Conservation (phyloP, 2,113 vertebrate species). For the Addax nasomaculatus region DNA sequence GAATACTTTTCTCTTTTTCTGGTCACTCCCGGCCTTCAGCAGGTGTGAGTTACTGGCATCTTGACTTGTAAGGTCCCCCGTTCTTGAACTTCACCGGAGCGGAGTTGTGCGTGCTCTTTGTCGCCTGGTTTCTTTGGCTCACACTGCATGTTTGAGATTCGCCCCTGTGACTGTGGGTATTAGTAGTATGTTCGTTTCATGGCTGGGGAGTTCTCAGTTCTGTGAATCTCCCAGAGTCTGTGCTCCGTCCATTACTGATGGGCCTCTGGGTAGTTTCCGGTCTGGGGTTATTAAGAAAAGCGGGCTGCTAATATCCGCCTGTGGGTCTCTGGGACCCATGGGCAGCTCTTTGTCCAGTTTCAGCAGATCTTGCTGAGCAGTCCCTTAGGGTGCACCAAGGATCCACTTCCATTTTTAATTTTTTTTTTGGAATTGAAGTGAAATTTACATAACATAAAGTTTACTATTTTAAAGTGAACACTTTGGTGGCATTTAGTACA, state of each 20-base stretch:
- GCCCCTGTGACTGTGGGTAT: fast-evolving
- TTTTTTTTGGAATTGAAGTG: background rate
- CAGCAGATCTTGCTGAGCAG: background rate
- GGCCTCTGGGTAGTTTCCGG: background rate
- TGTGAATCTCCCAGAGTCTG: too few relatives aligned
- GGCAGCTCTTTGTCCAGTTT: background rate
- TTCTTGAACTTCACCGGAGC: background rate
- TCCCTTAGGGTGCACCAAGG: background rate
- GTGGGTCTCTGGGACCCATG: background rate
- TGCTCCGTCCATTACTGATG: fast-evolving
- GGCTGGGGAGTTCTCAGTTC: background rate
- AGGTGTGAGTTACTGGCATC: too few relatives aligned
- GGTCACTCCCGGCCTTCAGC: fast-evolving
- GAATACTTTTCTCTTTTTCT: background rate
- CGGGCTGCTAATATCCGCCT: too few relatives aligned
- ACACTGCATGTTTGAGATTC: background rate
- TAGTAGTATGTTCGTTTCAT: background rate
- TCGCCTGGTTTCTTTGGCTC: background rate
- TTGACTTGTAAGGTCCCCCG: background rate
- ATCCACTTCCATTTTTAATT: background rate
- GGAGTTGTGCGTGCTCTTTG: fast-evolving
- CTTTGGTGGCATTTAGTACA: background rate
- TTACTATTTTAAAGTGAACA: background rate
- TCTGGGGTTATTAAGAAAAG: background rate
- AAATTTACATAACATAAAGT: background rate